Base-by-base conservation (phyloP, 2,888 invertebrate genomes). In the Dermolepida albohirtum region DNA sequence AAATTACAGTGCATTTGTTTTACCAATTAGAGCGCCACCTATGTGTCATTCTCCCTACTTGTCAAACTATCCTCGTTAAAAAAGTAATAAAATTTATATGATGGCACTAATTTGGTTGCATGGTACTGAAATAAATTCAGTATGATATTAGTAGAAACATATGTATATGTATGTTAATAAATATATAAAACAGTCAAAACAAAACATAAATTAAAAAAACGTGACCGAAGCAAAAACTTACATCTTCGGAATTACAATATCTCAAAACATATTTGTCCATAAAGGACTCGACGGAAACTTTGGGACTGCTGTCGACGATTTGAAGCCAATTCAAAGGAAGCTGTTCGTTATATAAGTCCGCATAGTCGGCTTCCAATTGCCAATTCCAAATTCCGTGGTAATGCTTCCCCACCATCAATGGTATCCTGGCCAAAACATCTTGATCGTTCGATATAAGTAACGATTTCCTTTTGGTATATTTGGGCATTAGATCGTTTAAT, bases 291-390 rank as follows among this genome's bases (percentile, higher is more conserved):
- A 86, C 85, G 51, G 82, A 82, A 67, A 90, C 86, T 52, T 82
- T 84, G 0, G 87, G 85, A 76, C 87, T 87, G 68, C 85, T 84
- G 75, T 89, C 87, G 22, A 90, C 82, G 54, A 90, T 79, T 64
- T 87, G 85, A 76, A 89, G 84, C 91, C 94, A 92, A 78, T 91
- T 87, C 10, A 83, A 83, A 0, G 94, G 93, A 55, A 94, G 82
- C 64, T 87, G 86, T 79, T 92, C 91, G 1, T 86, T 83, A 75
- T 88, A 91, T 69, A 86, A 86, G 69, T 88, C 85, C 66, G 87
- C 87, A 75, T 87, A 88, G 70, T 84, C 84, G 1, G 80, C 77
- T 10, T 84, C 84, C 29, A 89, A 73, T 67, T 86, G 82, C 27
- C 82, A 81, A 41, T 81, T 82, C 80, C 87, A 87, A 1, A 87